Evolutionary conservation across 2,113 vertebrate genomes (phyloP).

Genomic region (Spheniscus mendiculus): DNA sequence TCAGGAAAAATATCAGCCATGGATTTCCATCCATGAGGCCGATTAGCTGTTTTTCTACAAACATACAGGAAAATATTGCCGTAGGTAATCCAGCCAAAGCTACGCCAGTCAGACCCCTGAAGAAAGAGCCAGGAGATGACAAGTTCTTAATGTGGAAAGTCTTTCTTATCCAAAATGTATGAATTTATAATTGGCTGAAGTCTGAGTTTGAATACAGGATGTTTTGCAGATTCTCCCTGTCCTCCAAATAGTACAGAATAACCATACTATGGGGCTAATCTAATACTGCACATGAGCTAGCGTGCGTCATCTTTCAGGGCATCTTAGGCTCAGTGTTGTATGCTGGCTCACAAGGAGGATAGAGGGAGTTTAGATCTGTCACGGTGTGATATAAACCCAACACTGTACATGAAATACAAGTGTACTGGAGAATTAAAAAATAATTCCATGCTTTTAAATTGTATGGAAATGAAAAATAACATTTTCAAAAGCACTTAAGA

Average conservation of each 20-base stretch:
- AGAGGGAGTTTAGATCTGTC: not conserved
- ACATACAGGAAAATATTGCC: not conserved
- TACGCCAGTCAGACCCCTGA: fast-evolving
- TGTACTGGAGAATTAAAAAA: not conserved
- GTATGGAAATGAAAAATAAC: not conserved
- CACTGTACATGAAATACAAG: not conserved
- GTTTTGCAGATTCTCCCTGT: not conserved
- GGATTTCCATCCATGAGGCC: not conserved
- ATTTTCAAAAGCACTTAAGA: not conserved
- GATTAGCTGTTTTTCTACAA: not conserved
- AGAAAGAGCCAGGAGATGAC: not conserved
- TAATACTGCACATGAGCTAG: not conserved
- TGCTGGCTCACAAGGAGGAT: not conserved
- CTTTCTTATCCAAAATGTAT: not conserved
- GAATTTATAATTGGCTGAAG: not conserved
- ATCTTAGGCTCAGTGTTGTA: not conserved
- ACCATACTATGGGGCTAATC: not conserved
- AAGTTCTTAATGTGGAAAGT: fast-evolving
- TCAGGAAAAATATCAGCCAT: not conserved
- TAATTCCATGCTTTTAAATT: not conserved
- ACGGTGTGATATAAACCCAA: not conserved
- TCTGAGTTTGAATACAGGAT: not conserved
- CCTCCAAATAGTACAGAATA: not conserved
- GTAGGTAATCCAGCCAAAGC: not conserved
- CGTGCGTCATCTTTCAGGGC: not conserved